A percentile compares a stretch with the other conserved stretches of the same genome.
phyloP scores from a whole-genome alignment of 2,797 vertebrate genomes.

The Cyclura pinguis region DNA sequence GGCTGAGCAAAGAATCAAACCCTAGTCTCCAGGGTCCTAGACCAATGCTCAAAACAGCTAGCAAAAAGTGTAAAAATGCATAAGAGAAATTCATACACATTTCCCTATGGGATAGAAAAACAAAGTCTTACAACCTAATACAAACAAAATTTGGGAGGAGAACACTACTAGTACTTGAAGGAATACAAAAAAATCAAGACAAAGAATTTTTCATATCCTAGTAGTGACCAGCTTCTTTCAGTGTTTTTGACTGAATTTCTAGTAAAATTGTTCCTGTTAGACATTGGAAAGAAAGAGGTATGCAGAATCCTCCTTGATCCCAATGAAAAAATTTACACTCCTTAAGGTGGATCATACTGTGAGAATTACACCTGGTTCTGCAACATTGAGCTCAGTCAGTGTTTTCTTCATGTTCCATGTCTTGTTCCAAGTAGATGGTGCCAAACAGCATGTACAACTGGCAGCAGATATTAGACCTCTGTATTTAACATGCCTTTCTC shows the following conservation, averaged over 20 bases:
- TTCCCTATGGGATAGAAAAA: background rate
- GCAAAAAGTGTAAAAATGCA: background rate
- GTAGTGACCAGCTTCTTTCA: background rate
- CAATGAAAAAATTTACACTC: background rate
- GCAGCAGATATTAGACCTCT: constrained; percentile 10
- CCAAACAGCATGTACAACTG: background rate
- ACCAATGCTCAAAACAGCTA: too few species aligned
- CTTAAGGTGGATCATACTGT: background rate
- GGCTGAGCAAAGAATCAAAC: too few species aligned
- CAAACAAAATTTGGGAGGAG: background rate
- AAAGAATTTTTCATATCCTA: background rate
- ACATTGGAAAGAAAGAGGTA: background rate
- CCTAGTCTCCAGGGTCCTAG: too few species aligned
- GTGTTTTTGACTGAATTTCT: background rate
- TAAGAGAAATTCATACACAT: background rate
- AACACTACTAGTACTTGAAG: background rate
- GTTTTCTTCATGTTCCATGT: background rate
- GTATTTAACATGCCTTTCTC: background rate
- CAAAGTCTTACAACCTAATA: background rate
- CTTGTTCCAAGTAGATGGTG: background rate
- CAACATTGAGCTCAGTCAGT: background rate
- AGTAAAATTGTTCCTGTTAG: background rate
- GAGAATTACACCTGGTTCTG: background rate
- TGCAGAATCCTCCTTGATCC: background rate
- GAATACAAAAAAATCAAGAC: background rate